Percentiles rank a stretch among this genome's conserved stretches.
Evolutionary conservation across 2,888 invertebrate species (phyloP).

Genomic region (Chalcis sispes): DNA sequence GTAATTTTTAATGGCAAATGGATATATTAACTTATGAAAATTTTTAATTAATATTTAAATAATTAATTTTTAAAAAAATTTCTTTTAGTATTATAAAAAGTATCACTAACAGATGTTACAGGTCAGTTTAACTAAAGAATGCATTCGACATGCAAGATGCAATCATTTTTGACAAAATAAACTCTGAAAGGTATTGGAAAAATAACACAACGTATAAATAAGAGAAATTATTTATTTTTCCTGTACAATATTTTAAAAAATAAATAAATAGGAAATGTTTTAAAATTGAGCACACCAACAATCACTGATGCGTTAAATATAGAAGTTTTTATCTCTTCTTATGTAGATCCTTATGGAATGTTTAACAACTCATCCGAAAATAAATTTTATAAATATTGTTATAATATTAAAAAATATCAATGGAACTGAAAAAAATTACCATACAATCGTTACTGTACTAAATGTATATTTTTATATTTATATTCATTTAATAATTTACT

Average conservation of each 20-base stretch:
- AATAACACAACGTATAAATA: neutral
- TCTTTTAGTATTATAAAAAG: too few species aligned
- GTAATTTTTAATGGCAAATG: too few species aligned
- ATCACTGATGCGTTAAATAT: neutral
- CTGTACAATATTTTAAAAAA: slow-evolving; percentile 45
- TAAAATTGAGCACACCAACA: neutral
- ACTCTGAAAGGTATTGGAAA: too few species aligned
- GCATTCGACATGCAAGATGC: too few species aligned
- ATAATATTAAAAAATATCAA: slow-evolving; percentile 93
- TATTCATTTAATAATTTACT: slow-evolving; percentile 76
- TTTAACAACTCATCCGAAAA: slow-evolving; percentile 83
- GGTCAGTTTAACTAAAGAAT: too few species aligned
- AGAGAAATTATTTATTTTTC: slow-evolving; percentile 35
- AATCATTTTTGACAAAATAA: too few species aligned
- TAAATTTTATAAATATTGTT: slow-evolving; percentile 90
- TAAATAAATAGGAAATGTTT: slow-evolving; percentile 33
- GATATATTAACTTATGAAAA: too few species aligned
- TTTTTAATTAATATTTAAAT: too few species aligned
- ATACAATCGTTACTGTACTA: slow-evolving; percentile 61
- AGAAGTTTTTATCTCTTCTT: slow-evolving; percentile 12
- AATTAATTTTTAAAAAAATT: too few species aligned
- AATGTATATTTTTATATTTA: slow-evolving; percentile 10
- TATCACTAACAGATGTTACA: too few species aligned
- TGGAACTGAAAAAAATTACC: slow-evolving; percentile 87
- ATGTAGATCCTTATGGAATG: slow-evolving; percentile 55